Evolutionary conservation across 2,888 invertebrate genomes (phyloP), one percentile per base, ranked within the genome.

Genomic region (Melanostoma scalare): DNA sequence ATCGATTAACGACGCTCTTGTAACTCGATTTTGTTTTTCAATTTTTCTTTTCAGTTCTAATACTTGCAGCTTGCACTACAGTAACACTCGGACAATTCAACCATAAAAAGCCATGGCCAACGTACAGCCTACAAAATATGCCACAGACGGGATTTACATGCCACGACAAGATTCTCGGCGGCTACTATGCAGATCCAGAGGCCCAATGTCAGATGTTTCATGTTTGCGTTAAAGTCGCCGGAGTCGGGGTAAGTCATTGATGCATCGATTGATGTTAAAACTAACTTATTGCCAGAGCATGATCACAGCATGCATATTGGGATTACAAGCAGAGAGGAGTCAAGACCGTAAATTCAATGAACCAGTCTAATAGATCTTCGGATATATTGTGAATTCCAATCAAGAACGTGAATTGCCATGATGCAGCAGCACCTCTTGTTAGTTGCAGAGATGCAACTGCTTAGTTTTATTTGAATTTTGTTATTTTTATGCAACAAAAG

Each of bases 161-260:
- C 91, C 94, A 95, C 88, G 95, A 95, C 87, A 96, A 96, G 90
- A 96, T 96, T 89, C 93, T 96, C 69, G 97, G 97, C 85, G 96
- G 96, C 50, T 97, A 97, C 91, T 97, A 97, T 90, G 96, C 96
- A 44, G 96, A 97, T 91, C 94, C 95, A 3, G 96, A 96, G 90
- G 95, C 96, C 38, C 95, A 95, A 89, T 97, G 97, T 91, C 96
- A 96, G 90, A 96, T 96, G 92, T 97, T 97, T 92, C 96, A 97
- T 90, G 95, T 97, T 79, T 97, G 97, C 90, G 96, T 96, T 85
- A 95, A 96, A 89, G 95, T 96, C 48, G 95, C 96, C 44, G 96
- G 96, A 86, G 93, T 95, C 58, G 95, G 95, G 88, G 93, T 93
- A 91, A 92, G 92, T 91, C 80, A 65, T 31, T 61, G 50, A 60